Base-by-base conservation (phyloP, 2,113 vertebrate species). In the Crotalus viridis region DNA sequence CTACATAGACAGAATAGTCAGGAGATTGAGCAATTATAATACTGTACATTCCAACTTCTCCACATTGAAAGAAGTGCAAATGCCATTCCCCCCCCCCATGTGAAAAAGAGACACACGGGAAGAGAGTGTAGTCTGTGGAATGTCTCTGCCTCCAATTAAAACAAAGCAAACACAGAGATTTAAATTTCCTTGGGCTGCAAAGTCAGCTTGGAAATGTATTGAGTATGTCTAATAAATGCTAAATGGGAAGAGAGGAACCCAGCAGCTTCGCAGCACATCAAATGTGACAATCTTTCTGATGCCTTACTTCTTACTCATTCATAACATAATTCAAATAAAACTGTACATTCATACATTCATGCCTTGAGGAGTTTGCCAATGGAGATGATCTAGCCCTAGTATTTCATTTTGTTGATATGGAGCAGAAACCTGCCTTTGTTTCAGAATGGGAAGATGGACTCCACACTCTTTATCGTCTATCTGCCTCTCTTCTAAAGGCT, bases 1-100 rank as follows among this genome's bases (percentile, higher is more conserved):
- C 99, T 99, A 96, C 3, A 0, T 17, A 90, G 4, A 93, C 56
- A 88, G 22, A 19, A 86, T 0, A 51, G 0, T 4, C 69, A 52
- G 33, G 5, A 89, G 39, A 69, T 69, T 69, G 13, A 10, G 39
- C 54, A 81, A 9, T 56, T 13, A 5, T 12, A 52, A 8, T 24
- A 26, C 24, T 85, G 54, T 43, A 26, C 4, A 46, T 7, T 24
- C 6, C 6, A 6, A 54, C 24, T 19, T 19, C 24, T 55, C 87
- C 3, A n/a, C 3, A 17, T 4, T 28, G 33, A 54, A 28, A 8
- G 4, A 43, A 17, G 22, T 43, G 57, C 21, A 46, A 1, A 74
- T 21, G 26, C 85, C 22, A 54, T 7, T 39, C 39, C 39, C 39
- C 3, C 69, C 5, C 6, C 39, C 3, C 69, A 19, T 1, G 0